Percentiles rank a stretch among this genome's conserved stretches.
These are phyloP conservation scores for Sylvilagus floridanus DNA, from an alignment of 2,797 vertebrate species.

Conservation along the genomic window DNA sequence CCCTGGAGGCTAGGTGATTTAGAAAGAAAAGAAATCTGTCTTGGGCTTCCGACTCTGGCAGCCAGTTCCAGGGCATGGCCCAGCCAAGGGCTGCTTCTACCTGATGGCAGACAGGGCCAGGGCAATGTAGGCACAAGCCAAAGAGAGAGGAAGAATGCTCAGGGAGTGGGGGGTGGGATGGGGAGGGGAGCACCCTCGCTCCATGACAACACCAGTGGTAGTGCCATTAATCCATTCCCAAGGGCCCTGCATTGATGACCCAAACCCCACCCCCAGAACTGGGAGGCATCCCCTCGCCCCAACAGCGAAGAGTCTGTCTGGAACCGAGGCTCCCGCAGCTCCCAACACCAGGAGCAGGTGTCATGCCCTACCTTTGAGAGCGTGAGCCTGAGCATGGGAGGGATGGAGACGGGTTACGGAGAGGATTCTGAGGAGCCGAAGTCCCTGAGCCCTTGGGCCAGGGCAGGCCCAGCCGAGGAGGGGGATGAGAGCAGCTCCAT, in stretches of 20 bases:
- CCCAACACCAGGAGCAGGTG: no score
- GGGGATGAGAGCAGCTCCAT: slow-evolving; percentile 69
- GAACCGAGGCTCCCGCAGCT: neutral
- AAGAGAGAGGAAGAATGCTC: neutral
- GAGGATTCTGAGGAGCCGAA: slow-evolving; percentile 58
- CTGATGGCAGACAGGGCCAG: neutral
- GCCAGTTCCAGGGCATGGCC: neutral
- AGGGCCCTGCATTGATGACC: neutral
- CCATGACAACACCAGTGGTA: neutral
- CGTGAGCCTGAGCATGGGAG: neutral
- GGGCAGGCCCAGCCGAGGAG: slow-evolving; percentile 54
- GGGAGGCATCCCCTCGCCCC: neutral
- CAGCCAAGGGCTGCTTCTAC: neutral
- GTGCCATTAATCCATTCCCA: neutral
- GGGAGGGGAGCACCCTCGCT: neutral
- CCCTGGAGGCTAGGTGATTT: neutral
- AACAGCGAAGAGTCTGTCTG: no score
- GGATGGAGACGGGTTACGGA: slow-evolving; percentile 64
- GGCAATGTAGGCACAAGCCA: neutral
- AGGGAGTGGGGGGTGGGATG: no score
- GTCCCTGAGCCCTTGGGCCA: slow-evolving; percentile 69
- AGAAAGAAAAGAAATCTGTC: neutral
- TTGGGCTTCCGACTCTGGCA: neutral
- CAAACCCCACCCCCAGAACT: neutral
- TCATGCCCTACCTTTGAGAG: neutral